phyloP scores from a whole-genome alignment of 1,140 invertebrate genomes.

The Pemphigus obesinymphae region DNA sequence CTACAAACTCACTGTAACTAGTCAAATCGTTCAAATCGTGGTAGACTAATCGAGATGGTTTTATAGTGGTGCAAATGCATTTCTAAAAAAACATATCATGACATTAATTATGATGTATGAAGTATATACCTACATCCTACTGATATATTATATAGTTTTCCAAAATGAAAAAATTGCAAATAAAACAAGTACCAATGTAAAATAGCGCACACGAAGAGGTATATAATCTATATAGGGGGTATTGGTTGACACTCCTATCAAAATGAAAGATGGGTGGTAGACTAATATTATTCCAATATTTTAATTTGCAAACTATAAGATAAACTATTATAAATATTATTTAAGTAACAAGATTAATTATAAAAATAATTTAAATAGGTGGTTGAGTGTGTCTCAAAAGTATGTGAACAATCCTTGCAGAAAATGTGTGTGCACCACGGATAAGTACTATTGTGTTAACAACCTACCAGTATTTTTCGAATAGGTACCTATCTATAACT shows the following conservation, averaged over 20 bases:
- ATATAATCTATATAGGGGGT: not conserved
- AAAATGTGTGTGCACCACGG: no score
- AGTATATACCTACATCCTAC: not conserved
- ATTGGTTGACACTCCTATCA: not conserved
- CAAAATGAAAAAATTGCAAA: not conserved
- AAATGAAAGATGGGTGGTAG: not conserved
- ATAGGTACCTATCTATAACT: not conserved
- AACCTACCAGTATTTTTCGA: not conserved
- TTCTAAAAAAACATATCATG: not conserved
- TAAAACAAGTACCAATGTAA: not conserved
- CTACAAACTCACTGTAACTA: conserved; percentile 58
- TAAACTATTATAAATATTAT: no score
- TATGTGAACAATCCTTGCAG: no score
- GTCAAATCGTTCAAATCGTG: conserved; percentile 59
- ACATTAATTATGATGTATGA: not conserved
- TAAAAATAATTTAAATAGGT: not conserved
- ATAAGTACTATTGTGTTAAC: not conserved
- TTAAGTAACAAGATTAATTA: no score
- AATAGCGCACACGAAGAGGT: not conserved
- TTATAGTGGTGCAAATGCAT: conserved; percentile 62
- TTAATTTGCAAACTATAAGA: no score
- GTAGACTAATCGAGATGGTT: conserved; percentile 60
- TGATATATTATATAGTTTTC: not conserved
- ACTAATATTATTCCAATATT: no score
- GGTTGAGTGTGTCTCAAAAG: no score